Percentiles rank a stretch among this genome's conserved stretches.
phyloP scores from a whole-genome alignment of 2,797 vertebrate species.

The Etheostoma nigrum region DNA sequence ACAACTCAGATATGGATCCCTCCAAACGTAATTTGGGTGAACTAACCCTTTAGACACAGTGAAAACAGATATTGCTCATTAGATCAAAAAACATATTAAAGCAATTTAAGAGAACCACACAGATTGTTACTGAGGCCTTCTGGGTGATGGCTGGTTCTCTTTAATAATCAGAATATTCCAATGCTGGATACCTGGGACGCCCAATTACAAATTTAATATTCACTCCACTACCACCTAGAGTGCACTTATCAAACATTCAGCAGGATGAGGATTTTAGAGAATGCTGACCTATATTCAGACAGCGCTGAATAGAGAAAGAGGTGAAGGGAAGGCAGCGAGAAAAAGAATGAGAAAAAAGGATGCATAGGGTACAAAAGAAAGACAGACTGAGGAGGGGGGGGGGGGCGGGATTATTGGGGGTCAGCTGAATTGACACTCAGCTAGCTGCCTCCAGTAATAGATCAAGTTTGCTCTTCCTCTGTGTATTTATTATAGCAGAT shows the following conservation, averaged over 20 bases:
- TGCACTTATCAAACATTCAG: slow-evolving; percentile 78
- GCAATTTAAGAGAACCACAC: slow-evolving; percentile 35
- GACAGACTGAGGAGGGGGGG: slow-evolving; percentile 24
- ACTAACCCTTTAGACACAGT: slow-evolving; percentile 4
- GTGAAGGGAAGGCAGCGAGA: slow-evolving; percentile 19
- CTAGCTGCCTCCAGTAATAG: slow-evolving; percentile 36
- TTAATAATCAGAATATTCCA: slow-evolving; percentile 66
- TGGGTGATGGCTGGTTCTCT: slow-evolving; percentile 36
- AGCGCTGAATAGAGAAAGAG: slow-evolving; percentile 46
- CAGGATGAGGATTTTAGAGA: slow-evolving; percentile 71
- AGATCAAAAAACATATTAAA: slow-evolving; percentile 36
- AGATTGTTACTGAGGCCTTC: slow-evolving; percentile 20
- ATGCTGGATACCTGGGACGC: slow-evolving; percentile 45
- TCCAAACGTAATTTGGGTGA: slow-evolving; percentile 4
- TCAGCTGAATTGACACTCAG: slow-evolving; percentile 46
- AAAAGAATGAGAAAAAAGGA: slow-evolving; percentile 17
- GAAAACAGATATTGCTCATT: slow-evolving; percentile 19
- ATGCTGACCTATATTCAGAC: slow-evolving; percentile 77
- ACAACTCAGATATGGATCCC: background rate
- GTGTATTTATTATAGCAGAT: slow-evolving; percentile 42
- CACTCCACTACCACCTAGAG: slow-evolving; percentile 72
- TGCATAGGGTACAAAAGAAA: slow-evolving; percentile 23
- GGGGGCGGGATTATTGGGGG: slow-evolving; percentile 39
- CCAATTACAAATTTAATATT: slow-evolving; percentile 77
- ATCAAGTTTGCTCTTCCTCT: slow-evolving; percentile 40